Percentiles rank a stretch among this genome's conserved stretches.
These are phyloP conservation scores for Pelecanoides urinatrix DNA, from an alignment of 2,113 vertebrate species.

Conservation along the genomic window DNA sequence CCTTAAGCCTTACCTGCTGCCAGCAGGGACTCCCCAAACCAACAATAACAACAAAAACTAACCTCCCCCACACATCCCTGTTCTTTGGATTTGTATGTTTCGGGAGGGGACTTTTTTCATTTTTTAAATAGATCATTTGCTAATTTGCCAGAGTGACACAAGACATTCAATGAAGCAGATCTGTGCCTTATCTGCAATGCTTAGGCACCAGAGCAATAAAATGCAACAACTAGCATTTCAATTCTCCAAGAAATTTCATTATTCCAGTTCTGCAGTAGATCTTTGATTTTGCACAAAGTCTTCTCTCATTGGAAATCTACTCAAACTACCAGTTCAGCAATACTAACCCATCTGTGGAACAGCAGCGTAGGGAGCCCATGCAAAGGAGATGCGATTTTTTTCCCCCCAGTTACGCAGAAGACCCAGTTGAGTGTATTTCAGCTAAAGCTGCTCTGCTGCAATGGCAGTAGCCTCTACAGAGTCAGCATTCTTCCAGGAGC, in stretches of 20 bases:
- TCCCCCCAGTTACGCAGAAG: not conserved
- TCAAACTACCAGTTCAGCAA: not conserved
- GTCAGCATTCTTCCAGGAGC: not conserved
- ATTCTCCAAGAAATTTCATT: not conserved
- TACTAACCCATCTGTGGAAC: not conserved
- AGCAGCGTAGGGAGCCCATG: not conserved
- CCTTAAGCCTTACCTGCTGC: not conserved
- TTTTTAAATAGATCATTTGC: not conserved
- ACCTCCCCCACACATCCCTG: accelerated
- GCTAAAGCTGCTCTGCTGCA: not conserved
- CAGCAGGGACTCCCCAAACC: not conserved
- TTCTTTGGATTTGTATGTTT: not conserved
- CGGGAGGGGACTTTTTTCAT: not conserved
- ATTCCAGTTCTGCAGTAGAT: not conserved
- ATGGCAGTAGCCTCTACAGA: no score
- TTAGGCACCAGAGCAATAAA: not conserved
- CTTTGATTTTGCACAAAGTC: not conserved
- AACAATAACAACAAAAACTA: not conserved
- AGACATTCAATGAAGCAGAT: not conserved
- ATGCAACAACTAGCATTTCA: not conserved
- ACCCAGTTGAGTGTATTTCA: not conserved
- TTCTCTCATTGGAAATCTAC: not conserved
- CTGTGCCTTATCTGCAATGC: not conserved
- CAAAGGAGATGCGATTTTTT: accelerated
- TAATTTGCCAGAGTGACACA: not conserved